phyloP scores from a whole-genome alignment of 2,797 vertebrate genomes.

The Craterocephalus amniculus region DNA sequence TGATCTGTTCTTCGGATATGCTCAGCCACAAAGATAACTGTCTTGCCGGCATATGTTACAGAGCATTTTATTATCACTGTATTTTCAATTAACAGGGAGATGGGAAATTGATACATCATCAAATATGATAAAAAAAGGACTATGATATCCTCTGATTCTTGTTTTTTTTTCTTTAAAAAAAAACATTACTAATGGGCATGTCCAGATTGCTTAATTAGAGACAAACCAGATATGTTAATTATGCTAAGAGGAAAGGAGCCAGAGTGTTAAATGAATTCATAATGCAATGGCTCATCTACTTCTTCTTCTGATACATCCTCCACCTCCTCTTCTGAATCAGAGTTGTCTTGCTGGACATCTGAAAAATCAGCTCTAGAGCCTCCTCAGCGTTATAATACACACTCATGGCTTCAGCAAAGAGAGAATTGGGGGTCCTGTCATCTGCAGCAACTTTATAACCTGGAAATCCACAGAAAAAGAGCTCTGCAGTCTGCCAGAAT shows the following conservation, averaged over 20 bases:
- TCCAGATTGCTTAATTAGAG: slow-evolving; percentile 66
- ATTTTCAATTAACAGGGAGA: slow-evolving; percentile 68
- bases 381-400: no score
- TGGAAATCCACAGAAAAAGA: no score
- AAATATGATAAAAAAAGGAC: slow-evolving; percentile 40
- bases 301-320: no score
- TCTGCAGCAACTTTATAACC: no score
- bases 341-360: no score
- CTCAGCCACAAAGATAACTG: slow-evolving; percentile 43
- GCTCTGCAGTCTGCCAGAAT: no score
- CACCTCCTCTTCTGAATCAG: no score
- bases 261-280: slow-evolving; percentile 72
- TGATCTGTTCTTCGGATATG: slow-evolving; percentile 46
- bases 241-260: slow-evolving; percentile 63
- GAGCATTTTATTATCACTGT: slow-evolving; percentile 54
- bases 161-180: slow-evolving; percentile 15
- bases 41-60: slow-evolving; percentile 39
- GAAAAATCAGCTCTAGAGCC: no score
- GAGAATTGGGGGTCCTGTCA: no score
- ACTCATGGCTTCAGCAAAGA: no score
- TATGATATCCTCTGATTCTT: slow-evolving; percentile 33
- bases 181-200: slow-evolving; percentile 56
- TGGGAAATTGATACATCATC: slow-evolving; percentile 64
- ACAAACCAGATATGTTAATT: slow-evolving; percentile 68
- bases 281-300: slow-evolving; percentile 54